These are phyloP conservation scores for Distichodus sexfasciatus DNA, from an alignment of 2,797 vertebrate species.

Conservation along the genomic window DNA sequence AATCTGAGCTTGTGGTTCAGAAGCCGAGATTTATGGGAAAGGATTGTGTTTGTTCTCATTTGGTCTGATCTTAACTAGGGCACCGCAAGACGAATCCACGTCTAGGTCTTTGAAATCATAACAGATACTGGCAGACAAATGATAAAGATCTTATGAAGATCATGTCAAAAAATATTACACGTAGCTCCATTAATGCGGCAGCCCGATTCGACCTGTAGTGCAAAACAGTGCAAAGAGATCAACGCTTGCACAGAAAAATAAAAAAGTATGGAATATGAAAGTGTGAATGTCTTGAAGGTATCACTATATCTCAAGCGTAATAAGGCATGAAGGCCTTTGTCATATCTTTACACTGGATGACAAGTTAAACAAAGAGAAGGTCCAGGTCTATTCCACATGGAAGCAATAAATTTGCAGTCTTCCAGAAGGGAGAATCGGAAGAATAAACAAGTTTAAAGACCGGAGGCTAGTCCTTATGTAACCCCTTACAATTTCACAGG, in stretches of 20 bases:
- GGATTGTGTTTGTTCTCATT: no score
- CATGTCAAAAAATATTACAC: not conserved
- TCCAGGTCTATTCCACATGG: not conserved
- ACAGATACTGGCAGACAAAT: no score
- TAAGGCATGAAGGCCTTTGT: not conserved
- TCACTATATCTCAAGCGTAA: no score
- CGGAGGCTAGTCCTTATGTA: not conserved
- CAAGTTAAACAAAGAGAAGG: not conserved
- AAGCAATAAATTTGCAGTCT: not conserved
- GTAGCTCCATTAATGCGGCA: not conserved
- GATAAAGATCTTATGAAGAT: conserved; percentile 2
- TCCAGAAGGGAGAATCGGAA: not conserved
- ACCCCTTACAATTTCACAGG: not conserved
- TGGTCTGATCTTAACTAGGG: no score
- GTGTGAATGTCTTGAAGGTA: not conserved
- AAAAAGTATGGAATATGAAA: not conserved
- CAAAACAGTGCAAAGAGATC: conserved; percentile 6
- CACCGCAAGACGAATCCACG: no score
- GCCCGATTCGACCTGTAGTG: not conserved
- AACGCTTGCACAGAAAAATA: not conserved
- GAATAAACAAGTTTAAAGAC: not conserved
- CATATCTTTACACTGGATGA: not conserved
- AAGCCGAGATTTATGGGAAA: no score
- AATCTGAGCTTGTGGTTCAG: no score
- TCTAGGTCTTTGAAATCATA: no score